These are phyloP conservation scores for Hermatobates lingyangjiaoensis DNA, from an alignment of 1,140 invertebrate species.

Conservation along the genomic window DNA sequence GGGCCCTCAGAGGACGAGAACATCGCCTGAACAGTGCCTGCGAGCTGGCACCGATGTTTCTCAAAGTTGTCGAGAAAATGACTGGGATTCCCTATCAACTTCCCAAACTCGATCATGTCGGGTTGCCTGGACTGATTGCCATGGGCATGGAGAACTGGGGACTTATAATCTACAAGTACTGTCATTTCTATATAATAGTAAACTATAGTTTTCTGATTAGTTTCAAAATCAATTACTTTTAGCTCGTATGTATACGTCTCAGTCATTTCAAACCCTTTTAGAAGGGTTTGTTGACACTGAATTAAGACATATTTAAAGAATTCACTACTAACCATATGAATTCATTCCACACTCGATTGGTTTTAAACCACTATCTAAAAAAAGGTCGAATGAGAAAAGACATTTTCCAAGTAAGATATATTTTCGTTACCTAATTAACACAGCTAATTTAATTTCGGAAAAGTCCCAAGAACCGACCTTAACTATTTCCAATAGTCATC, in stretches of 20 bases:
- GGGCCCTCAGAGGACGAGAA: not conserved
- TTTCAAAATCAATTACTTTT: not conserved
- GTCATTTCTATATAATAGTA: not conserved
- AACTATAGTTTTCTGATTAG: not conserved
- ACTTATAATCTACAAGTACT: slow-evolving; percentile 28
- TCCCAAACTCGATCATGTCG: slow-evolving; percentile 39
- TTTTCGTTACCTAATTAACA: too few species aligned
- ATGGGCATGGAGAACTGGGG: slow-evolving; percentile 49
- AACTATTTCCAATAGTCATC: too few species aligned
- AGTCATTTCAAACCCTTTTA: too few species aligned
- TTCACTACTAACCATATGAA: not conserved
- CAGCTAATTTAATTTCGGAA: too few species aligned
- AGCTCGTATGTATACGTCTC: not conserved
- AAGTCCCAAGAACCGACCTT: too few species aligned
- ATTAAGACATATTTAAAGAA: not conserved
- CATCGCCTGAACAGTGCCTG: not conserved
- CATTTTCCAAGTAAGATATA: too few species aligned
- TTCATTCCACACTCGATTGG: not conserved
- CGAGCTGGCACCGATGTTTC: slow-evolving; percentile 13
- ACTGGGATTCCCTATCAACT: slow-evolving; percentile 29
- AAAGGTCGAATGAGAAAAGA: too few species aligned
- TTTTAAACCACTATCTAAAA: not conserved
- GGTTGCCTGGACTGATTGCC: slow-evolving; percentile 45
- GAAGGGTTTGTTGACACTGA: too few species aligned
- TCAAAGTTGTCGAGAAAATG: slow-evolving; percentile 28